These are phyloP conservation scores for Lordiphosa collinella DNA, from an alignment of 1,140 invertebrate genomes.

Conservation along the genomic window DNA sequence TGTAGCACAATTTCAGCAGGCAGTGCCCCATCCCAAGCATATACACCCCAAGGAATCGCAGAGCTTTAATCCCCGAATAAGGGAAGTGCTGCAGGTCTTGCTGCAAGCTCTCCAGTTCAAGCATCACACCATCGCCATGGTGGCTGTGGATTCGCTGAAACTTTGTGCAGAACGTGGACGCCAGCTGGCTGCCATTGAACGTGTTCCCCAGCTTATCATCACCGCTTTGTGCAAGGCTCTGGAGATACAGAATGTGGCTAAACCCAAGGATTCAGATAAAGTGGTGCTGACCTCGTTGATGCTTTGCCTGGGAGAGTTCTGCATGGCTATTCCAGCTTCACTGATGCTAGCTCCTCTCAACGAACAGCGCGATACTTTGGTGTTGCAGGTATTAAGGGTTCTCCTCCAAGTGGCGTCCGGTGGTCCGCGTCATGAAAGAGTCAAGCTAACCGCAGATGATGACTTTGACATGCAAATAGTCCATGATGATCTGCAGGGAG, in stretches of 20 bases:
- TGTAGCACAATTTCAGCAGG: constrained; percentile 56
- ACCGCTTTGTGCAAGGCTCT: constrained; percentile 72
- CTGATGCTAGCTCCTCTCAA: constrained; percentile 63
- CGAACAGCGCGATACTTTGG: constrained; percentile 81
- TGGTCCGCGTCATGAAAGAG: constrained; percentile 69
- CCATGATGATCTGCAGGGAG: constrained; percentile 83
- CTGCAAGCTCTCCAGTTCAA: constrained; percentile 89
- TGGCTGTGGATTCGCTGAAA: constrained; percentile 73
- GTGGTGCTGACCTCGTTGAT: constrained; percentile 90
- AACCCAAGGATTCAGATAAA: constrained; percentile 83
- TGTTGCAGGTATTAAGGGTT: constrained; percentile 81
- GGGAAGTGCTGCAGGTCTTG: constrained; percentile 92
- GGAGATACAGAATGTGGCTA: constrained; percentile 75
- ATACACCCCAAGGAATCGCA: constrained; percentile 43
- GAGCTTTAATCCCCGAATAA: constrained; percentile 84
- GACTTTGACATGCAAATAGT: constrained; percentile 87
- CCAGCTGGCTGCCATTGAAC: constrained; percentile 66
- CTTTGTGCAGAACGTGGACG: constrained; percentile 68
- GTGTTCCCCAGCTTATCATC: constrained; percentile 73
- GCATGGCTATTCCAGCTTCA: constrained; percentile 83
- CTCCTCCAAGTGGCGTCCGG: constrained; percentile 80
- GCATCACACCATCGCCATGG: constrained; percentile 76
- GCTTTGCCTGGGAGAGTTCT: constrained; percentile 96
- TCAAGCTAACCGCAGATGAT: constrained; percentile 80
- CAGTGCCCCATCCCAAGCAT: constrained; percentile 66